Base-by-base conservation (phyloP, 2,888 invertebrate genomes). In the Tanaodytes sp. region DNA sequence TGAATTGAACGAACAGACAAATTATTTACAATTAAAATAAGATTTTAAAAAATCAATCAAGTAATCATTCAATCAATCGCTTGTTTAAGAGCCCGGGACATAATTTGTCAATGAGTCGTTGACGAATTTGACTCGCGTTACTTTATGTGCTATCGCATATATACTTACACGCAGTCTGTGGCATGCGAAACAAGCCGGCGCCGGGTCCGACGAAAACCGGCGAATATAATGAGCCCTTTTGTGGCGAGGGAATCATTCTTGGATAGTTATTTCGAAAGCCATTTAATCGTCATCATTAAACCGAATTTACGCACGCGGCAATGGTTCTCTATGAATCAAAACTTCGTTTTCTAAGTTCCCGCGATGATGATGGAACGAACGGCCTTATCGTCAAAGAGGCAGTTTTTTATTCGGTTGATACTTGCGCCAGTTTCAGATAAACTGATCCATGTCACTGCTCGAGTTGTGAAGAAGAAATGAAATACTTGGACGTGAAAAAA, bases 21-120 rank as follows among this genome's bases (percentile, higher is more conserved):
- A 23, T 8, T 23, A 23, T 8, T 5, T 23, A 23, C 4, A 23
- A 23, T 23, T 23, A 23, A 23, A 23, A 8, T 5, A 23, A 5
- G 4, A 23, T 23, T 23, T 23, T 23, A 23, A 5, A 4, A 8
- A 23, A 5, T 23, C 23, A 23, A 23, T 5, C 23, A 23, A n/a
- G n/a, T n/a, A n/a, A n/a, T n/a, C n/a, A n/a, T n/a, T n/a, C n/a
- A n/a, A n/a, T n/a, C n/a, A n/a, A 27, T 27, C 27, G 27, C 27
- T 27, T 27, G 30, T 55, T 67, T 51, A 61, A 61, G 55, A 45
- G 42, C 46, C 45, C 43, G 39, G 43, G 43, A 52, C 66, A 59
- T 55, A 61, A 31, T 55, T 61, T 30, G 61, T 39, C 67, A 55
- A 61, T 61, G 61, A 66, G 54, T 43, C 48, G 59, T 54, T 66